These are phyloP conservation scores for Diabrotica virgifera DNA, from an alignment of 1,140 invertebrate species.

Conservation along the genomic window DNA sequence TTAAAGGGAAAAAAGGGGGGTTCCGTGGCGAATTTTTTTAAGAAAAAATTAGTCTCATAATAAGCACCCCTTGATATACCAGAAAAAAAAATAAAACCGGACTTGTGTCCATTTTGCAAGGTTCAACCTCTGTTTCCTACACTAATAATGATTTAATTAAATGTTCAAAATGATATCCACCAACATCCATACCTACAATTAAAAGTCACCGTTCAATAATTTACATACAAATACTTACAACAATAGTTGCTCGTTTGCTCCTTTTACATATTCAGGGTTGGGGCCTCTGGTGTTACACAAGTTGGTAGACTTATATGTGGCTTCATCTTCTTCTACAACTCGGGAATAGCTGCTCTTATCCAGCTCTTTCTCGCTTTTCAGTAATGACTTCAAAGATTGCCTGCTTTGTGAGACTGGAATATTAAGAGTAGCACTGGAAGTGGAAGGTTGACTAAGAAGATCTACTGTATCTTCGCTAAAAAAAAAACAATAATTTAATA, in stretches of 20 bases:
- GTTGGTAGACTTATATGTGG: constrained; percentile 51
- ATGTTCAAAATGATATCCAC: too few species aligned
- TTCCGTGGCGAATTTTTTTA: too few species aligned
- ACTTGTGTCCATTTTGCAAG: too few species aligned
- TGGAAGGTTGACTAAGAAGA: not conserved
- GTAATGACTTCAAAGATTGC: constrained; percentile 44
- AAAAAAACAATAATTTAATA: not conserved
- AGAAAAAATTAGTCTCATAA: too few species aligned
- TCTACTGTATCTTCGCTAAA: constrained; percentile 3
- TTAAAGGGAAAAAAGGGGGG: too few species aligned
- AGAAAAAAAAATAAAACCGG: too few species aligned
- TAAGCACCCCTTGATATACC: too few species aligned
- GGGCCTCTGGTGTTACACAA: constrained; percentile 57
- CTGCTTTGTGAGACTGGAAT: constrained; percentile 43
- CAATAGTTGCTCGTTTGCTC: constrained; percentile 64
- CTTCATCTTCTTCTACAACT: constrained; percentile 45
- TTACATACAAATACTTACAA: constrained; percentile 56
- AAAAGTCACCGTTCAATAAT: too few species aligned
- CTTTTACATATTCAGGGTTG: constrained; percentile 59
- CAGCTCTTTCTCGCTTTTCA: constrained; percentile 38
- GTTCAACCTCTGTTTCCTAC: too few species aligned
- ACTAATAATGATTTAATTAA: too few species aligned
- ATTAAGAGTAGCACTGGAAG: not conserved
- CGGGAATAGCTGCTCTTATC: constrained; percentile 21
- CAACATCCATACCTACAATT: too few species aligned